Base-by-base conservation (phyloP, 2,888 invertebrate genomes). In the Pocota personata region DNA sequence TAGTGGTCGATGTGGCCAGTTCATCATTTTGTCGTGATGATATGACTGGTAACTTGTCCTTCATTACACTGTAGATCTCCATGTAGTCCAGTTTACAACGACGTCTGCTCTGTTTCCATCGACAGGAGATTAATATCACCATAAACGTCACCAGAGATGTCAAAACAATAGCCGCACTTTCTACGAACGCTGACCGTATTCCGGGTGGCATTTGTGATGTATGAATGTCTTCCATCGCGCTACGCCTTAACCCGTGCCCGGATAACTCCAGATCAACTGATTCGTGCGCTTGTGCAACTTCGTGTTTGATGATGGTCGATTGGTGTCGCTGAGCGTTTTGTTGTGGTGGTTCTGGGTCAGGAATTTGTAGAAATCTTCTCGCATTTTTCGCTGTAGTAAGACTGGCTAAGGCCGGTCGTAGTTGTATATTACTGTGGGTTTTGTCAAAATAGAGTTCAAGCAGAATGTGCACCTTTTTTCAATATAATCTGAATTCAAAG, bases 81-180 rank as follows among this genome's bases (percentile, higher is more conserved):
- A 40, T 40, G 14, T 14, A 3, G 12, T 40, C 14, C 14, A 84
- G 94, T 76, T 93, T 91, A 83, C 92, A 91, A 82, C 92, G 92
- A 12, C 93, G 92, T 52, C 93, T 93, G 89, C 95, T 95, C 89
- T 97, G 96, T 87, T 94, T 94, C 94, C 96, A 95, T 90, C 95
- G 95, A 90, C 96, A 96, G 8, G 94, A 94, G 16, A 95, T 94
- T 89, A 97, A 95, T 78, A 97, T 95, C n/a, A 96, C 93, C 88
- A 97, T 92, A 90, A 97, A 97, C 27, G 97, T 94, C 50, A 96
- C 92, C 87, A 97, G 93, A 0, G 96, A 96, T 30, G 96, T 93
- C 0, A 96, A 95, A n/a, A 97, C 94, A 66, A 97, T 96, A 72
- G 95, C 95, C n/a, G 95, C 95, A 88, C 97, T 97, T 2, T 96